Conservation (phyloP, 1,140 invertebrate genomes). For the Drosophila miranda region DNA sequence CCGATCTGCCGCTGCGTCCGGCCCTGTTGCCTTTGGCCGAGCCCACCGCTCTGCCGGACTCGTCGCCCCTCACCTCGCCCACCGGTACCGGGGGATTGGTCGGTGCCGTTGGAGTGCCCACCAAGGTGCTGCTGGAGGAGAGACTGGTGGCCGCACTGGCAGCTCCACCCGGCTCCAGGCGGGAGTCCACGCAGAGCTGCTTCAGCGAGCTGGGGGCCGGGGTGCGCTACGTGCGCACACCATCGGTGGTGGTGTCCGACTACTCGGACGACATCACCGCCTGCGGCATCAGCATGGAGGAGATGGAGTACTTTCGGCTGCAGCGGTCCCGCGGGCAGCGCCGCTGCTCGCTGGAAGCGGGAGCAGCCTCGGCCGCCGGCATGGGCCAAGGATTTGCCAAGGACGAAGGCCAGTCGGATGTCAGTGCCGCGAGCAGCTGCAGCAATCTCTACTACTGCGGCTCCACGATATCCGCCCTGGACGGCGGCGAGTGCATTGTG, state of each 20-base stretch:
- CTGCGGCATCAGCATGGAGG: constrained; percentile 86
- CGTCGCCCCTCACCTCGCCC: constrained; percentile 58
- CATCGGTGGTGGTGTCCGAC: constrained; percentile 92
- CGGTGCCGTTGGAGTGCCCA: constrained; percentile 55
- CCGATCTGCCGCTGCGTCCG: constrained; percentile 74
- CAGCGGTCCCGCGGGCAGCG: constrained; percentile 81
- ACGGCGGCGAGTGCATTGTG: constrained; percentile 83
- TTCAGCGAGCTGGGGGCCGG: constrained; percentile 65
- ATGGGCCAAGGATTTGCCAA: constrained; percentile 48
- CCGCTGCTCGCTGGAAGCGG: constrained; percentile 73
- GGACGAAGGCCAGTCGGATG: constrained; percentile 83
- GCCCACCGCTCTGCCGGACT: constrained; percentile 74
- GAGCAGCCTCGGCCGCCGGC: constrained; percentile 35
- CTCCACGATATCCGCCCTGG: constrained; percentile 84
- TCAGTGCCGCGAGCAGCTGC: constrained; percentile 86
- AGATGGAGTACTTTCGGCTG: constrained; percentile 86
- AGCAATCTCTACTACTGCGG: constrained; percentile 85
- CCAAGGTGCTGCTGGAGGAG: constrained; percentile 78
- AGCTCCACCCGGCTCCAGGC: constrained; percentile 53
- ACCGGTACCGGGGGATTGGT: constrained; percentile 17
- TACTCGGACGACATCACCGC: constrained; percentile 89
- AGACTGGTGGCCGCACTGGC: constrained; percentile 61
- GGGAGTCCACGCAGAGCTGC: constrained; percentile 76
- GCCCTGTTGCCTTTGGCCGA: constrained; percentile 75
- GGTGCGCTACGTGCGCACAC: constrained; percentile 87